Percentiles rank a stretch among this genome's conserved stretches.
phyloP scores from a whole-genome alignment of 2,888 invertebrate species.

The Luperina testacea region DNA sequence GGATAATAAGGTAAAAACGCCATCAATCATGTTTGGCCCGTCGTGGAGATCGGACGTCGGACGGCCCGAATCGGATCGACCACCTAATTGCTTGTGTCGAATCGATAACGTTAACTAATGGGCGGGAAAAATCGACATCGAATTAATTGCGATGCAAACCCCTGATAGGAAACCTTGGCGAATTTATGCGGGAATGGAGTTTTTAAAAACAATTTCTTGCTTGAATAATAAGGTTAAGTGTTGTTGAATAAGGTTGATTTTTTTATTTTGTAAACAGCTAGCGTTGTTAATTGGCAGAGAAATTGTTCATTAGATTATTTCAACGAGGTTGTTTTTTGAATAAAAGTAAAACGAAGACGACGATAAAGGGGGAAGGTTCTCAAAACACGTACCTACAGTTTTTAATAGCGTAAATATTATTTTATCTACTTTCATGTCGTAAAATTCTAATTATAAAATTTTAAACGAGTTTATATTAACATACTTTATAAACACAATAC shows the following conservation, averaged over 20 bases:
- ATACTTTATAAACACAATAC: too few relatives aligned
- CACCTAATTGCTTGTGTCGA: constrained; percentile 83
- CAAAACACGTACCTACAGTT: constrained; percentile 43
- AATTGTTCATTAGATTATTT: constrained; percentile 52
- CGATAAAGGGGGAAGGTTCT: constrained; percentile 12
- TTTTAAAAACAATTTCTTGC: constrained; percentile 64
- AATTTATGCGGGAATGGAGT: constrained; percentile 69
- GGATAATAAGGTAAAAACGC: constrained; percentile 76
- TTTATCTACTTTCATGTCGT: too few relatives aligned
- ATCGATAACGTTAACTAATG: constrained; percentile 82
- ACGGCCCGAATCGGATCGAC: constrained; percentile 72
- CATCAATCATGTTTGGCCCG: constrained; percentile 85
- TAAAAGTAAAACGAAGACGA: constrained; percentile 32
- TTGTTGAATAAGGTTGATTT: constrained; percentile 40
- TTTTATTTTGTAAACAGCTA: constrained; percentile 60
- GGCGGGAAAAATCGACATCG: constrained; percentile 79
- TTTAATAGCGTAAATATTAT: constrained; percentile 66
- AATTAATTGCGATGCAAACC: constrained; percentile 78
- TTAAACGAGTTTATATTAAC: too few relatives aligned
- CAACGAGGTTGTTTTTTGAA: constrained; percentile 26
- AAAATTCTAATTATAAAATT: too few relatives aligned
- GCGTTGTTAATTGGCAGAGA: constrained; percentile 55
- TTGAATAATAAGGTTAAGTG: constrained; percentile 53
- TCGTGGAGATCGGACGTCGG: constrained; percentile 67
- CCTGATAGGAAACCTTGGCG: constrained; percentile 61